phyloP scores from a whole-genome alignment of 2,113 vertebrate genomes.

The Ramphastos sulfuratus region DNA sequence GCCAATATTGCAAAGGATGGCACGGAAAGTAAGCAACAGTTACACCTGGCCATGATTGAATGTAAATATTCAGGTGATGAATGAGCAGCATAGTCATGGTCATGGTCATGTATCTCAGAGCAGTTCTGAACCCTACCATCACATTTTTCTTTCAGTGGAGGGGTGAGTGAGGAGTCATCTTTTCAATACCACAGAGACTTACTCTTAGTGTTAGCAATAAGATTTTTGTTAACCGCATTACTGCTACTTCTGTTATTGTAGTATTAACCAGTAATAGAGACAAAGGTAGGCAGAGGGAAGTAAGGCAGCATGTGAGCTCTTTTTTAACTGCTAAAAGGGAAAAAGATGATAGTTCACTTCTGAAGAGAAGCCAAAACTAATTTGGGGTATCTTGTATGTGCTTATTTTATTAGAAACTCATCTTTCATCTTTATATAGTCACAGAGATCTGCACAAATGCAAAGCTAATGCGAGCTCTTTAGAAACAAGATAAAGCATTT shows the following conservation, averaged over 20 bases:
- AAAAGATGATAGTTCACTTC: not conserved
- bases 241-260: slow-evolving; percentile 6
- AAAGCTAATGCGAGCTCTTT: not conserved
- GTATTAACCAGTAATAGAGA: not conserved
- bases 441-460: not conserved
- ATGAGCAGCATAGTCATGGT: not conserved
- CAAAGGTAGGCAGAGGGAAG: slow-evolving; percentile 1
- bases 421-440: not conserved
- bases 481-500: not conserved
- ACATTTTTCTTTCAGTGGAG: not conserved
- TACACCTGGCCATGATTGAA: not conserved
- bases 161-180: not conserved
- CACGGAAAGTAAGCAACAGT: not conserved
- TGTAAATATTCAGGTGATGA: not conserved
- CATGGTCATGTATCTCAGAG: not conserved
- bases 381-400: not conserved
- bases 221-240: not conserved
- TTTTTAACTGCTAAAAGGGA: not conserved
- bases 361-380: not conserved
- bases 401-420: not conserved
- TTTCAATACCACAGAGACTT: not conserved
- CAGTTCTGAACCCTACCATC: not conserved
- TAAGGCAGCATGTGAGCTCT: not conserved
- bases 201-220: not conserved
- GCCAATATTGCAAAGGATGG: slow-evolving; percentile 10